Percentiles rank a stretch among this genome's conserved stretches.
These are phyloP conservation scores for Coilia nasus DNA, from an alignment of 2,797 vertebrate species.

Conservation along the genomic window DNA sequence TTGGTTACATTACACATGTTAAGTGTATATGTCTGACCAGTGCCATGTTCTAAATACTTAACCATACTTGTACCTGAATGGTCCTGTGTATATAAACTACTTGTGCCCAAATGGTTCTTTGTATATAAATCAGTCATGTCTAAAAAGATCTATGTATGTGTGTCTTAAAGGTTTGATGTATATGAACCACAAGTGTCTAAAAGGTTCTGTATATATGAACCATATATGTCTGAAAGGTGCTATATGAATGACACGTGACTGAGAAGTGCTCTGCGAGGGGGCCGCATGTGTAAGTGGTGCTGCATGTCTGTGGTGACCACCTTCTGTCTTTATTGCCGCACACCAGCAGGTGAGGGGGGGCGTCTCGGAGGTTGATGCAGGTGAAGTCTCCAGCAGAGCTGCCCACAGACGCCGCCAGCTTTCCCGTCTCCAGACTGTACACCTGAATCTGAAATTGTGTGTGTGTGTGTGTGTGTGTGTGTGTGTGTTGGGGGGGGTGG, in stretches of 20 bases:
- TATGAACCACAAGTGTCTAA: neutral
- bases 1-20: no score
- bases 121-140: no score
- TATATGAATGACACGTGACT: no score
- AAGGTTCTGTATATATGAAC: slow-evolving; percentile 13
- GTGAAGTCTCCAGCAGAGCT: slow-evolving; percentile 88
- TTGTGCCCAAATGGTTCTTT: no score
- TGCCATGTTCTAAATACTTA: no score
- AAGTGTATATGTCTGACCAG: no score
- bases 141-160: no score
- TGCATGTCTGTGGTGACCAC: slow-evolving; percentile 64
- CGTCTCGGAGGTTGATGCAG: slow-evolving; percentile 86
- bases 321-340: slow-evolving; percentile 95
- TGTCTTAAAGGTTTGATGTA: no score
- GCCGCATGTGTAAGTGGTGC: neutral
- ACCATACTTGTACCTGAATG: no score
- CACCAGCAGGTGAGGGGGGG: slow-evolving; percentile 85
- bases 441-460: slow-evolving; percentile 82
- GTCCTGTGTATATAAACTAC: no score
- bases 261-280: no score
- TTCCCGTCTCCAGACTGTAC: slow-evolving; percentile 86
- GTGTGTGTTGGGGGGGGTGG: neutral
- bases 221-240: neutral
- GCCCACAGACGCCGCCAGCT: slow-evolving; percentile 80
- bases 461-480: no score